These are phyloP conservation scores for Incurvaria masculella DNA, from an alignment of 2,888 invertebrate species.

Conservation along the genomic window DNA sequence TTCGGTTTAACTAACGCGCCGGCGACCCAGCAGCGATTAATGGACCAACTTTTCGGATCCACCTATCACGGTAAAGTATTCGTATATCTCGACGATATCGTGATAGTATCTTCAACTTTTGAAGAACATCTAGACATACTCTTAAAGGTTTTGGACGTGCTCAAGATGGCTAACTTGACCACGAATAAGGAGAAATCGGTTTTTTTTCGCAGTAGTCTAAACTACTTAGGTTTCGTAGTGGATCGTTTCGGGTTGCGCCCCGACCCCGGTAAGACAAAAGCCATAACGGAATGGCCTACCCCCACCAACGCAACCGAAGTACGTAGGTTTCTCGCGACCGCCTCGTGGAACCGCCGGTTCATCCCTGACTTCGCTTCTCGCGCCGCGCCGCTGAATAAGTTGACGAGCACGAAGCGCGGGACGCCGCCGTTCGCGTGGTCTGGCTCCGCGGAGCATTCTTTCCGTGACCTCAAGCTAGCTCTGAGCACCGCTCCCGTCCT, in stretches of 20 bases:
- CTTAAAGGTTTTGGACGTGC: background rate
- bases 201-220: conserved; percentile 4
- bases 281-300: conserved; percentile 17
- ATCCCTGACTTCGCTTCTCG: background rate
- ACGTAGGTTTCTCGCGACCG: background rate
- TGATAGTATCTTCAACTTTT: conserved; percentile 12
- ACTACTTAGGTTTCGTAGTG: conserved; percentile 11
- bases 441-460: background rate
- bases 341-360: background rate
- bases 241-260: conserved; percentile 16
- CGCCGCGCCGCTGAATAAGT: background rate
- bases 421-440: background rate
- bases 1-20: conserved; percentile 17
- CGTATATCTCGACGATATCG: conserved; percentile 17
- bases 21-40: conserved; percentile 19
- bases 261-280: conserved; percentile 16
- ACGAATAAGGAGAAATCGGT: conserved; percentile 14
- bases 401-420: background rate
- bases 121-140: conserved; percentile 11
- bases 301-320: conserved; percentile 9
- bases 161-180: conserved; percentile 13
- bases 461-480: background rate
- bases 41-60: conserved; percentile 13
- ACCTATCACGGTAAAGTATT: conserved; percentile 16
- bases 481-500: background rate